These are phyloP conservation scores for Beroe forskalii DNA, from an alignment of 37 sponge, comb jelly and placozoan genomes.

Conservation along the genomic window DNA sequence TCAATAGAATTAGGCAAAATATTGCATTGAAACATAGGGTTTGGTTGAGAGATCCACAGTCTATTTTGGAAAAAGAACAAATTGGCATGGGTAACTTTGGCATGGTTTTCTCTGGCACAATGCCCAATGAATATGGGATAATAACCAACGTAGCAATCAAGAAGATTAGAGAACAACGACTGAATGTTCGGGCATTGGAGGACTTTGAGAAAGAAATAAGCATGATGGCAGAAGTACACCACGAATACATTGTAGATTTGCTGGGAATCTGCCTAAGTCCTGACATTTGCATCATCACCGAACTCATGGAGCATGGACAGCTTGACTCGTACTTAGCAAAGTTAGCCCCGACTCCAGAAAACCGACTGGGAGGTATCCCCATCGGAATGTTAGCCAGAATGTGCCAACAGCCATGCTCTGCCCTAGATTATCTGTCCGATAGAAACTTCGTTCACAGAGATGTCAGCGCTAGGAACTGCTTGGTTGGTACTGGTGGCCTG, in stretches of 20 bases:
- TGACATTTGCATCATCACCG: background rate
- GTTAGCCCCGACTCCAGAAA: background rate
- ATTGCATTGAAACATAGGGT: background rate
- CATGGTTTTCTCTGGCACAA: background rate
- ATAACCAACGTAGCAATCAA: background rate
- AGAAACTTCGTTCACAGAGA: background rate
- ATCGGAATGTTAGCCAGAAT: background rate
- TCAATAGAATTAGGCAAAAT: no score
- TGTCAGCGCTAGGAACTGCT: slow-evolving; percentile 35
- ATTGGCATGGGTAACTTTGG: slow-evolving; percentile 30
- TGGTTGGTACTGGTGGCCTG: background rate
- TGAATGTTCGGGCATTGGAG: background rate
- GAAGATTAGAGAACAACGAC: slow-evolving; percentile 11
- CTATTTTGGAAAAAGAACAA: background rate
- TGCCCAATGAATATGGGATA: slow-evolving; percentile 17
- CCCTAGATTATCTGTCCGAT: background rate
- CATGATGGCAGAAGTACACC: background rate
- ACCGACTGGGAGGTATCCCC: background rate
- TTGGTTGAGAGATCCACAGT: background rate
- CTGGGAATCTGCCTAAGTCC: background rate
- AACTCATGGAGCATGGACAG: background rate
- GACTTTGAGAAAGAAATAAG: slow-evolving; percentile 41
- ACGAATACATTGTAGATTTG: background rate
- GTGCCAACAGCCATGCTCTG: slow-evolving; percentile 23
- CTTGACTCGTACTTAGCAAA: background rate